phyloP scores from a whole-genome alignment of 2,888 invertebrate species.

The Trichopoda pennipes region DNA sequence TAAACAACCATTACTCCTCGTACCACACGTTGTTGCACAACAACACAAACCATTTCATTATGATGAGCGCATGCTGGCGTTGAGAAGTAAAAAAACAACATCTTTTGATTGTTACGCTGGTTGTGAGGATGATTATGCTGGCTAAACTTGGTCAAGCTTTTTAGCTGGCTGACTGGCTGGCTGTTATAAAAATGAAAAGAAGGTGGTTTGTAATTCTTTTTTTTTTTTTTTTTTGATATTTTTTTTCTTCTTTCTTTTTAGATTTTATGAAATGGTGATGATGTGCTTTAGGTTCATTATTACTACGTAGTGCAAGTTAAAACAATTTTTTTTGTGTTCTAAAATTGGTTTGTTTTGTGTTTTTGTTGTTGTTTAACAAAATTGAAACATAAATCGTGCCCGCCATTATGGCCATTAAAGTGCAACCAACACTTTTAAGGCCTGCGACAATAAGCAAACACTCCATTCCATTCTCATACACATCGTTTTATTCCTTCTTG shows the following conservation, averaged over 20 bases:
- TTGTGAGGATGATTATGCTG: conserved; percentile 45
- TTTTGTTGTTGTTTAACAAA: conserved; percentile 73
- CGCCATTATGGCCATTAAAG: conserved; percentile 78
- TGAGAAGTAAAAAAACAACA: neutral
- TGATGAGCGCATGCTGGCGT: conserved; percentile 39
- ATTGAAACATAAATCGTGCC: conserved; percentile 78
- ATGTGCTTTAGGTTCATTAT: conserved; percentile 58
- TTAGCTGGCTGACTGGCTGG: no score
- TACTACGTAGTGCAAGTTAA: neutral
- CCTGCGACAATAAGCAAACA: conserved; percentile 67
- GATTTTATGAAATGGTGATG: conserved; percentile 59
- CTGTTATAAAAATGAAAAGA: conserved; percentile 13
- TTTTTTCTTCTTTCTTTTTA: neutral
- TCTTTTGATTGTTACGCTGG: conserved; percentile 34
- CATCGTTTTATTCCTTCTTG: neutral
- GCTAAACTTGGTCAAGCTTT: conserved; percentile 37
- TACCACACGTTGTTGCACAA: conserved; percentile 30
- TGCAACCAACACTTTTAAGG: conserved; percentile 68
- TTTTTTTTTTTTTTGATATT: neutral
- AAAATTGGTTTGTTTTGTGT: conserved; percentile 65
- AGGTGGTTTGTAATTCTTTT: conserved; percentile 35
- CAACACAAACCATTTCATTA: conserved; percentile 49
- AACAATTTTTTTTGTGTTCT: conserved; percentile 36
- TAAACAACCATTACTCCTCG: neutral
- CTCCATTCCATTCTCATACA: conserved; percentile 62